Percentiles rank a stretch among this genome's conserved stretches.
These are phyloP conservation scores for Misgurnus mizolepis DNA, from an alignment of 2,113 vertebrate species.

Conservation along the genomic window DNA sequence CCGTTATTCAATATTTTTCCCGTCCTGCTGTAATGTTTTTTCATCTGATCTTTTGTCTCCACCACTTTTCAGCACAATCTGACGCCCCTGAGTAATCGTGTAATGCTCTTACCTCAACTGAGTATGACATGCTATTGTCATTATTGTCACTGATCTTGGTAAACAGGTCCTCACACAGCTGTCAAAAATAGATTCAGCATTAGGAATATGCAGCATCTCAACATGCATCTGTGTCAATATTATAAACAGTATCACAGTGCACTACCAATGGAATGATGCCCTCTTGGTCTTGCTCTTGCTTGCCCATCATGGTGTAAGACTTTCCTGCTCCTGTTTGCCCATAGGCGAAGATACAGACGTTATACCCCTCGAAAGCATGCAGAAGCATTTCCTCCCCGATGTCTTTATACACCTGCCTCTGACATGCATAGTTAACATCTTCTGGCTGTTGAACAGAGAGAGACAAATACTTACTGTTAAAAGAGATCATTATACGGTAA, in stretches of 20 bases:
- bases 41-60: too few relatives aligned
- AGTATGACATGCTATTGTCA: conserved; percentile 92
- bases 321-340: conserved; percentile 95
- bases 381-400: conserved; percentile 97
- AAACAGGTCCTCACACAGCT: conserved; percentile 98
- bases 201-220: not conserved
- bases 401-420: conserved; percentile 93
- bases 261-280: conserved; percentile 94
- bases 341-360: conserved; percentile 96
- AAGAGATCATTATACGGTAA: not conserved
- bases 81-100: too few relatives aligned
- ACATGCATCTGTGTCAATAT: not conserved
- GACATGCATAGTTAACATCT: conserved; percentile 91
- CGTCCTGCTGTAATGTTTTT: too few relatives aligned
- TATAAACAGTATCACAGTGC: not conserved
- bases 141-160: conserved; percentile 90
- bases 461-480: not conserved
- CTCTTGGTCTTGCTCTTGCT: conserved; percentile 91
- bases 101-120: conserved; percentile 85
- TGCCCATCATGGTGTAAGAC: conserved; percentile 99
- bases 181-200: conserved; percentile 34
- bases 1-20: too few relatives aligned
- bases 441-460: conserved; percentile 78
- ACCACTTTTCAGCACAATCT: too few relatives aligned
- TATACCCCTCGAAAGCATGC: conserved; percentile 96